Conservation (phyloP, 1,140 invertebrate species). For the Megathymus violae region DNA sequence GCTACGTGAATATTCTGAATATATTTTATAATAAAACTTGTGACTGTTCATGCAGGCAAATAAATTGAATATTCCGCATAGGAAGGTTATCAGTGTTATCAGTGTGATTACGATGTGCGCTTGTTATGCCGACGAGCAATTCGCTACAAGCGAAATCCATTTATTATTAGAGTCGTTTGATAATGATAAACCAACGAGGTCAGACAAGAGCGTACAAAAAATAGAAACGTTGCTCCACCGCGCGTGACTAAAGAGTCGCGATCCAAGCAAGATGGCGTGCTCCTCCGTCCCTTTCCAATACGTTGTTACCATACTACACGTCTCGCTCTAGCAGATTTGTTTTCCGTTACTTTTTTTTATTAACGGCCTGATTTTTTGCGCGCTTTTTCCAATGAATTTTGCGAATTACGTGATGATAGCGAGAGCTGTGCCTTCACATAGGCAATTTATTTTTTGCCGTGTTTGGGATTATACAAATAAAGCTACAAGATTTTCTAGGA, state of each 20-base stretch:
- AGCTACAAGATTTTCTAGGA: slow-evolving; percentile 1
- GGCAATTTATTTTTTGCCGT: slow-evolving; percentile 43
- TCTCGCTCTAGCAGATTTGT: slow-evolving; percentile 58
- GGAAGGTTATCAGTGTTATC: slow-evolving; percentile 76
- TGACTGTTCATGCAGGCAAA: slow-evolving; percentile 20
- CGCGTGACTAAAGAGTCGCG: slow-evolving; percentile 77
- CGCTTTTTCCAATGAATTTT: slow-evolving; percentile 68
- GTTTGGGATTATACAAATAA: slow-evolving; percentile 48
- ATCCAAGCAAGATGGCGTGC: slow-evolving; percentile 75
- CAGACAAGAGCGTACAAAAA: slow-evolving; percentile 79
- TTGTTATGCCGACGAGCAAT: slow-evolving; percentile 58
- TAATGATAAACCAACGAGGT: slow-evolving; percentile 82
- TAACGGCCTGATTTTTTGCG: slow-evolving; percentile 59
- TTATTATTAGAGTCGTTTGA: slow-evolving; percentile 78
- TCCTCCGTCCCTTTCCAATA: slow-evolving; percentile 56
- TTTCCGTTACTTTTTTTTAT: slow-evolving; percentile 75
- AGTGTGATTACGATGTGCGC: slow-evolving; percentile 59
- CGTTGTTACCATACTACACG: slow-evolving; percentile 37
- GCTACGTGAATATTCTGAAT: slow-evolving; percentile 1
- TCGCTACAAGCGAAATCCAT: slow-evolving; percentile 69
- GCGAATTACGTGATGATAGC: slow-evolving; percentile 72
- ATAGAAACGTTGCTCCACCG: slow-evolving; percentile 77
- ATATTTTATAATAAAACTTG: slow-evolving; percentile 9
- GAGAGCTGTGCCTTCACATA: slow-evolving; percentile 40
- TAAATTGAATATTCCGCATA: slow-evolving; percentile 30